These are phyloP conservation scores for Acholoe squamosa DNA, from an alignment of 2,888 invertebrate genomes.

Conservation along the genomic window DNA sequence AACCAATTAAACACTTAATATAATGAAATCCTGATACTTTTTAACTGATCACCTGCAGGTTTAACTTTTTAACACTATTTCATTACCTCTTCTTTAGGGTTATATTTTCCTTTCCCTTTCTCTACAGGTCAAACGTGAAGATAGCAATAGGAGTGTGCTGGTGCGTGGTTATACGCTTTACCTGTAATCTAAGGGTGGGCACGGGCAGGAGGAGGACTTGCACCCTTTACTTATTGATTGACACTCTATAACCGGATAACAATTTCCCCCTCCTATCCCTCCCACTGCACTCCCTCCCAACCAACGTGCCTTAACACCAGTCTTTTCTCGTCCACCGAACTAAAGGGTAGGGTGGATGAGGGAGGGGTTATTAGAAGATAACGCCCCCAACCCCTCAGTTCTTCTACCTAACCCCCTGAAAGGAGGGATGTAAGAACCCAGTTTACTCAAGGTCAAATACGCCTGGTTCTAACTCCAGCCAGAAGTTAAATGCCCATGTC, in stretches of 20 bases:
- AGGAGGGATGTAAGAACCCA: too few species aligned
- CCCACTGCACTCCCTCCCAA: conserved; percentile 3
- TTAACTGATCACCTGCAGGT: too few species aligned
- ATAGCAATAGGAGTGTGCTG: background rate
- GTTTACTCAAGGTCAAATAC: too few species aligned
- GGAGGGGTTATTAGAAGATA: too few species aligned
- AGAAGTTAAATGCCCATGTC: too few species aligned
- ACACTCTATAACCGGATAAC: conserved; percentile 59
- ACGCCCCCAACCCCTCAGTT: too few species aligned
- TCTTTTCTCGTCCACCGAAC: background rate
- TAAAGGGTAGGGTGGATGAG: too few species aligned
- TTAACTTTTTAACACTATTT: too few species aligned
- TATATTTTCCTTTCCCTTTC: background rate
- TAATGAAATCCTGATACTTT: too few species aligned
- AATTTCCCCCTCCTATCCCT: conserved; percentile 43
- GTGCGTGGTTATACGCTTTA: background rate
- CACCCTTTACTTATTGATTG: conserved; percentile 62
- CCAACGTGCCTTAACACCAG: conserved; percentile 21
- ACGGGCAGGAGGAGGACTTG: conserved; percentile 32
- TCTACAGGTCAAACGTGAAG: background rate
- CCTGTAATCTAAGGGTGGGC: conserved; percentile 40
- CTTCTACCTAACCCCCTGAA: too few species aligned
- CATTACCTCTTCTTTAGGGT: too few species aligned
- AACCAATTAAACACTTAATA: background rate
- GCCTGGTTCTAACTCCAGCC: too few species aligned